Evolutionary conservation across 2,888 invertebrate genomes (phyloP).

Genomic region (Polydrusus tereticollis): DNA sequence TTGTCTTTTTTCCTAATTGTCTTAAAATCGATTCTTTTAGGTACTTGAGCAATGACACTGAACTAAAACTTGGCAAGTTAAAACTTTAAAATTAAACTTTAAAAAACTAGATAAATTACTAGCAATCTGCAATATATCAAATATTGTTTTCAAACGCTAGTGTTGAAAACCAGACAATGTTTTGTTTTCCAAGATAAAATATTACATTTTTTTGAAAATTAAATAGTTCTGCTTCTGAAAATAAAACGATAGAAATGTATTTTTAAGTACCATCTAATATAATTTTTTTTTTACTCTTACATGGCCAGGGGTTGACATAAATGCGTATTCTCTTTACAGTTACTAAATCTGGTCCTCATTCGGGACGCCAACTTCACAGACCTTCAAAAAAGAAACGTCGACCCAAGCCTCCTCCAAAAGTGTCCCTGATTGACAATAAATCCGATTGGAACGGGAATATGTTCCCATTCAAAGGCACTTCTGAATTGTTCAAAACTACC

Average conservation of each 20-base stretch:
- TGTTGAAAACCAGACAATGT: not conserved
- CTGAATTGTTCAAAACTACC: constrained; percentile 54
- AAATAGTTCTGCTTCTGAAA: too few relatives aligned
- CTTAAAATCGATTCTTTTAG: too few relatives aligned
- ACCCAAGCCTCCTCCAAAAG: constrained; percentile 47
- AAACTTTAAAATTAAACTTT: not conserved
- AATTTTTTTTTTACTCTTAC: too few relatives aligned
- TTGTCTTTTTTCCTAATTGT: too few relatives aligned
- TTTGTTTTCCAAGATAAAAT: not conserved
- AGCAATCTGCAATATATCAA: not conserved
- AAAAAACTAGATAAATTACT: not conserved
- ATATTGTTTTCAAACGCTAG: not conserved
- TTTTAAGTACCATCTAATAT: too few relatives aligned
- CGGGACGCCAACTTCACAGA: constrained; percentile 19
- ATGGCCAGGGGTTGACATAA: not conserved
- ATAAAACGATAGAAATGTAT: too few relatives aligned
- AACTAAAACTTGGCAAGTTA: not conserved
- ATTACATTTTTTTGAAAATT: not conserved
- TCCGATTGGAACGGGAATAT: constrained; percentile 64
- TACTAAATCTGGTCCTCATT: constrained; percentile 25
- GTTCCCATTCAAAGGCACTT: constrained; percentile 64
- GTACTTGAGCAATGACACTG: not conserved
- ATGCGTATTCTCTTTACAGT: constrained; percentile 49
- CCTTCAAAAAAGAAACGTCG: constrained; percentile 33
- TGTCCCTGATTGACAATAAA: constrained; percentile 62